These are phyloP conservation scores for Cryptophagus acutangulus DNA, from an alignment of 2,888 invertebrate genomes.

Conservation along the genomic window DNA sequence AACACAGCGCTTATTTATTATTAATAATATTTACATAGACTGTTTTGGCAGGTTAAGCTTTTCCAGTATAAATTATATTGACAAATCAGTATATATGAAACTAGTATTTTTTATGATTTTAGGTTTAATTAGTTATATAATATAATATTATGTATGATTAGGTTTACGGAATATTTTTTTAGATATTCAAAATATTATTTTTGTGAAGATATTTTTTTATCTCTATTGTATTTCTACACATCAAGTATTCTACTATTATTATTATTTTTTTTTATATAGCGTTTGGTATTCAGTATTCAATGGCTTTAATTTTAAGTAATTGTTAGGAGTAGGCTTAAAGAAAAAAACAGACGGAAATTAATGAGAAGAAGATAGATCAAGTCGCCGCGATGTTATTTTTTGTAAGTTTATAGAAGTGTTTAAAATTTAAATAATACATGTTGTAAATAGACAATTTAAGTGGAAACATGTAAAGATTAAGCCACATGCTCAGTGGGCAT, in stretches of 20 bases:
- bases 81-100: constrained; percentile 40
- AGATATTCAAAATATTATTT: not conserved
- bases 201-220: not conserved
- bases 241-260: no score
- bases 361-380: no score
- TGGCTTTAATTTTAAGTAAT: constrained; percentile 42
- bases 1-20: constrained; percentile 45
- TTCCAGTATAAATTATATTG: no score
- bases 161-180: not conserved
- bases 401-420: no score
- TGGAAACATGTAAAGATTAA: no score
- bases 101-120: constrained; percentile 29
- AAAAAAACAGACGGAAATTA: no score
- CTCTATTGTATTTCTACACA: no score
- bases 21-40: constrained; percentile 35
- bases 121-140: constrained; percentile 8
- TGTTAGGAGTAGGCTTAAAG: constrained; percentile 28
- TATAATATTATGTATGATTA: not conserved
- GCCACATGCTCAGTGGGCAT: no score
- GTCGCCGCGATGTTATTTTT: no score
- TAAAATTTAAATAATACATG: no score
- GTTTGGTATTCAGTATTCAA: constrained; percentile 41
- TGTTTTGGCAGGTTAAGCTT: constrained; percentile 41
- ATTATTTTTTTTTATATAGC: constrained; percentile 9
- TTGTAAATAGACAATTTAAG: no score